Base-by-base conservation (phyloP, 2,113 vertebrate genomes). In the Malurus elegans region DNA sequence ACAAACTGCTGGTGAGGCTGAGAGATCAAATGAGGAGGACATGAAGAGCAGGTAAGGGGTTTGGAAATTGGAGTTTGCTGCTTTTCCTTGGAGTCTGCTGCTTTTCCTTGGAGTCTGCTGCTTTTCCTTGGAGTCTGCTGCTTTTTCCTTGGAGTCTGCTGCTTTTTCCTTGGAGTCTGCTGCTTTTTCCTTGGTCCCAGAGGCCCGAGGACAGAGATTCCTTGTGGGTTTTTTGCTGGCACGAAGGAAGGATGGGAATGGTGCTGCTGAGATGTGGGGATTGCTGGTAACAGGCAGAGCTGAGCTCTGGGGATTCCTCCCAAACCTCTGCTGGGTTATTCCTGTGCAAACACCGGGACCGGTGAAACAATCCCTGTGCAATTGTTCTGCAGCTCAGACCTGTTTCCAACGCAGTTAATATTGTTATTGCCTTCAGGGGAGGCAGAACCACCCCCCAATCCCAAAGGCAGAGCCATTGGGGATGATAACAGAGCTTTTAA, bases 401-500 rank as follows among this genome's bases (percentile, higher is more conserved):
- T 24, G 38, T n/a, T 5, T 84, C 17, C 6, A 24, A 38, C 0
- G 21, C 24, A 40, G 61, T 34, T 60, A 5, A 40, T 66, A 51
- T 7, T 86, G 34, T 2, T 54, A 20, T 12, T 65, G 69, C 31
- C 28, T 50, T 51, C 26, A 18, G 29, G 2, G n/a, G 29, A 56
- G 60, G 48, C 48, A 81, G 29, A 61, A 79, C 38, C 38, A 19
- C 32, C 72, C 44, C 11, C 7, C 8, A 40, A 2, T 28, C 82
- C 32, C 42, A 42, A 8, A 73, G 71, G 44, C 79, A 79, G 89
- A 67, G 83, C 48, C 8, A 0, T 4, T 72, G 76, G 11, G 51
- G 83, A 60, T 2, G 48, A 69, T 91, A 95, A 69, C 73, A 50
- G 83, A 92, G 93, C 94, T 93, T 85, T 95, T 91, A 92, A 79